phyloP scores from a whole-genome alignment of 2,113 vertebrate species.

The Gallinago media region DNA sequence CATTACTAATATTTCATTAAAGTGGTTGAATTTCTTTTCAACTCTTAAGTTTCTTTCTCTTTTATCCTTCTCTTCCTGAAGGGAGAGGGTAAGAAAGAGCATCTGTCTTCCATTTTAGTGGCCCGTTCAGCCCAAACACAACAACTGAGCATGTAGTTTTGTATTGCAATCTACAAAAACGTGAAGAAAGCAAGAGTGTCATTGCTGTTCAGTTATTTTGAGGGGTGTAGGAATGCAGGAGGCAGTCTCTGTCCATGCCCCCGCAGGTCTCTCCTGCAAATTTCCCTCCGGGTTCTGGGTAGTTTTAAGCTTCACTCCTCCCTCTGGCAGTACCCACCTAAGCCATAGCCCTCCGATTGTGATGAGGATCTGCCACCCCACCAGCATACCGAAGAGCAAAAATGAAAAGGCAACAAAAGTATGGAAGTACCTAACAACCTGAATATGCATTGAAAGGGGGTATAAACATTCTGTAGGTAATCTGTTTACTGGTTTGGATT shows the following conservation, averaged over 20 bases:
- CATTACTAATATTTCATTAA: not conserved
- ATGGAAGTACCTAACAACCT: not conserved
- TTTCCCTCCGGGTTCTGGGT: not conserved
- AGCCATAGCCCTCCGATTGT: not conserved
- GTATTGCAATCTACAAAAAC: not conserved
- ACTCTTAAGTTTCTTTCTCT: not conserved
- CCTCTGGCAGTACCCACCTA: not conserved
- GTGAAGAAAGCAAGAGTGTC: not conserved
- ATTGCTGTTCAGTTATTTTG: not conserved
- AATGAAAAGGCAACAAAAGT: not conserved
- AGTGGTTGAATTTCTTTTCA: not conserved
- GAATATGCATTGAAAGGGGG: not conserved
- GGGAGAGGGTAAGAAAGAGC: not conserved
- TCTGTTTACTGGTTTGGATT: not conserved
- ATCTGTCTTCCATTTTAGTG: not conserved
- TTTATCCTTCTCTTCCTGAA: not conserved
- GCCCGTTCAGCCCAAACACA: not conserved
- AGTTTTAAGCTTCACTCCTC: not conserved
- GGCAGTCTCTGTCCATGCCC: not conserved
- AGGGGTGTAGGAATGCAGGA: not conserved
- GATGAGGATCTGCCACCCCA: not conserved
- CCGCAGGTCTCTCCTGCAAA: not conserved
- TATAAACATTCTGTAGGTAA: not conserved
- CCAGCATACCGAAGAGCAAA: not conserved
- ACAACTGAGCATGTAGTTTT: not conserved